Base-by-base conservation (phyloP, 2,888 invertebrate species). In the Drosophila barbarae region DNA sequence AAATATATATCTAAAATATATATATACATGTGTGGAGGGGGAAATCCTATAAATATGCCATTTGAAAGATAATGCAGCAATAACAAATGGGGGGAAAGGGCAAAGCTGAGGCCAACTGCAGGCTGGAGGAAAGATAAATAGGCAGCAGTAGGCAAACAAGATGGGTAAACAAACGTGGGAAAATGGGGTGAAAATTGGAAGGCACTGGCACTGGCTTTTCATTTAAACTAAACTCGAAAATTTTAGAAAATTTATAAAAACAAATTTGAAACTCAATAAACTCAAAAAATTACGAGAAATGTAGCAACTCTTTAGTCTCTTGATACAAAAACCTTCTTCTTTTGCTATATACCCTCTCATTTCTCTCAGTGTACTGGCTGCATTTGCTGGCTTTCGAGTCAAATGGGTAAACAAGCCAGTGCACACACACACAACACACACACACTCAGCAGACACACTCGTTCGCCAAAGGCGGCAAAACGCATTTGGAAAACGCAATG, bases 21-120 rank as follows among this genome's bases (percentile, higher is more conserved):
- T 44, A 26, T 44, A 36, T 46, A 18, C 63, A 73, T 73, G 73
- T 74, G 59, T 69, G 50, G 75, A 39, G 28, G 38, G 72, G 57
- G 65, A 84, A 84, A 84, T 85, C 83, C 82, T 85, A 84, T 84
- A 84, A 84, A 84, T 84, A 85, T 84, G 85, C 74, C 85, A 86
- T 86, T 84, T 84, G 86, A 84, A 79, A 82, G 85, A 85, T 86
- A 86, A 82, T 84, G 80, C 77, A 75, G 77, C 83, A 82, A 82
- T 79, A 84, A 74, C 76, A 84, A 74, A 79, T 71, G 28, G 15
- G 26, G 21, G 32, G 12, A 34, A 23, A 36, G 39, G 52, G 61
- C 23, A 59, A 50, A 63, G 49, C 42, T 47, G 10, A 61, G 49
- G 61, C 47, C 63, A 63, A 63, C 36, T 63, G 50, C 50, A 63